These are phyloP conservation scores for Conger conger DNA, from an alignment of 2,113 vertebrate species.

Conservation along the genomic window DNA sequence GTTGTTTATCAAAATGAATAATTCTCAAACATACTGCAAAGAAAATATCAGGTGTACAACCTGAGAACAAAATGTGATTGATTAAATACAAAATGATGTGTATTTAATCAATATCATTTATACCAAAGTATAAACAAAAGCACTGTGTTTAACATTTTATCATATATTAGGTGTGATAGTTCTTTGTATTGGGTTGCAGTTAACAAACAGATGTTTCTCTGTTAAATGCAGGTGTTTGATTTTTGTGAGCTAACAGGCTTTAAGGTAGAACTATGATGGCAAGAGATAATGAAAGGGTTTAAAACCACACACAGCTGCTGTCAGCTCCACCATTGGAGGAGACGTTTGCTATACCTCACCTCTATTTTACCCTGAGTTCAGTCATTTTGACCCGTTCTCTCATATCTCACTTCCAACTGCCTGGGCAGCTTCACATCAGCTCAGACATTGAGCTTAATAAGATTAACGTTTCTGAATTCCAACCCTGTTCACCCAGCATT, in stretches of 20 bases:
- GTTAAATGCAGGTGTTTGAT: background rate
- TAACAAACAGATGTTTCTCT: background rate
- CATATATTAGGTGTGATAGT: background rate
- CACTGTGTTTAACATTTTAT: background rate
- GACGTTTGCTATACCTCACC: background rate
- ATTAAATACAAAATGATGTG: no score
- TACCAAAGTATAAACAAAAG: background rate
- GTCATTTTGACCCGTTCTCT: background rate
- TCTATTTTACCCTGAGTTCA: background rate
- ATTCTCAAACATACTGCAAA: background rate
- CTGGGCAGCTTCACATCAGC: background rate
- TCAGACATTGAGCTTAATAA: background rate
- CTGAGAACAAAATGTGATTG: background rate
- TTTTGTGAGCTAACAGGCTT: background rate
- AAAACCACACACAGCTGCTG: background rate
- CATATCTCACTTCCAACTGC: background rate
- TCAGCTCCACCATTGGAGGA: background rate
- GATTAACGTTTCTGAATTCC: background rate
- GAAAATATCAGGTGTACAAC: background rate
- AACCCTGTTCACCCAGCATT: background rate
- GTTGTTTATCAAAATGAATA: background rate
- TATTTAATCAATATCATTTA: no score
- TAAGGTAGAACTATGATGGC: background rate
- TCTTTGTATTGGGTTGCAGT: background rate
- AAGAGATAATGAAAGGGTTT: background rate